Evolutionary conservation across 2,888 invertebrate genomes (phyloP), one percentile per base, ranked within the genome.

Genomic region (Fragum sueziense): DNA sequence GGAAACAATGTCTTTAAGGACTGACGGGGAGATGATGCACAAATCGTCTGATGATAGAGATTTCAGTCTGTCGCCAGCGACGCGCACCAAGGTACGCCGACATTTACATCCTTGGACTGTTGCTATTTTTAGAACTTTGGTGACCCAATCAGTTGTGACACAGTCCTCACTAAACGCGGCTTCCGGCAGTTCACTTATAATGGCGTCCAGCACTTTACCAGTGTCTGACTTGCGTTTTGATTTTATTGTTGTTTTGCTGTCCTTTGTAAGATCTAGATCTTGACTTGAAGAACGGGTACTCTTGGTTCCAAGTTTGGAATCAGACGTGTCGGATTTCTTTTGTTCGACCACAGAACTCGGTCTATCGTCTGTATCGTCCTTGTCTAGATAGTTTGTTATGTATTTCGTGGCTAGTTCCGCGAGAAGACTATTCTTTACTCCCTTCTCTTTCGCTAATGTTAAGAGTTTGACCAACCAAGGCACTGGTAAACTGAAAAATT

Each of bases 381-480:
- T 70, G 17, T 89, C 87, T 7, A 84, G 82, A 33, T 85, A 86
- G 27, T 88, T 41, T n/a, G 79, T 79, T 1, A 90, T 84, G 70
- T 89, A 90, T 37, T 80, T 85, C 2, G 87, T 85, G 2, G 87
- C 87, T 47, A 90, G 69, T 20, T 87, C 87, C 9, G 89, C 91
- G 29, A 91, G 76, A 6, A 87, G 81, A 1, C 83, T 70, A 41
- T 80, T 75, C 34, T 87, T 81, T 1, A 92, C 89, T 2, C 89
- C 88, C 65, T 87, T 88, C 1, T 89, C 88, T 67, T 88, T 79
- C 9, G 88, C 91, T n/a, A 85, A 77, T 6, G 76, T 76, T 31
- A 92, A 68, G 4, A 92, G 75, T 70, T 87, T 88, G 17, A 87
- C 81, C 71, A 91, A 88, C 91, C 91, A 91, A 9, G 87, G 83